Evolutionary conservation across 2,888 invertebrate species (phyloP).

Genomic region (Cepaea hortensis): DNA sequence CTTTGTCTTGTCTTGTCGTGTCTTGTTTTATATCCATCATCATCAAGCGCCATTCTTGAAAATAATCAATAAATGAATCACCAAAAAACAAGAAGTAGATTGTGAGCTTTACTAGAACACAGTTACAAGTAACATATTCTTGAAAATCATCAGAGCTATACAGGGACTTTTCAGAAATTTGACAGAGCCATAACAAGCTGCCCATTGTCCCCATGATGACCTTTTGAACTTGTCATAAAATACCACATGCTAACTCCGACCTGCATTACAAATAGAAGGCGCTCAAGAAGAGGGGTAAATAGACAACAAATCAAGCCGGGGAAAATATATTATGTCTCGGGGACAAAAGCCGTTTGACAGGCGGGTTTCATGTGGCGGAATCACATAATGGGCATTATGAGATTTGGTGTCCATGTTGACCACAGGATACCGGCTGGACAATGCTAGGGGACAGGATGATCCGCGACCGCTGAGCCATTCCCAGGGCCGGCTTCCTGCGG

Average conservation of each 20-base stretch:
- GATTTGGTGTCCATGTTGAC: not conserved
- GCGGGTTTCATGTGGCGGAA: not conserved
- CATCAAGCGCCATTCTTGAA: too few species aligned
- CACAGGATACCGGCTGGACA: not conserved
- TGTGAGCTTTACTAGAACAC: too few species aligned
- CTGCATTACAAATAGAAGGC: not conserved
- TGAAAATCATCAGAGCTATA: too few species aligned
- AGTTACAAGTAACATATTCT: too few species aligned
- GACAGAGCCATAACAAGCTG: not conserved
- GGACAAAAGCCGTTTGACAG: conserved; percentile 8
- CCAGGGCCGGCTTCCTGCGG: conserved; percentile 7
- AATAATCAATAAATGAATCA: too few species aligned
- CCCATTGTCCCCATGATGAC: not conserved
- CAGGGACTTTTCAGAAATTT: too few species aligned
- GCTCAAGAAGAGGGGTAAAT: not conserved
- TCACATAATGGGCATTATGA: conserved; percentile 35
- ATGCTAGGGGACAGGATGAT: not conserved
- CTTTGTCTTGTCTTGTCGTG: too few species aligned
- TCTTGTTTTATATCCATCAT: too few species aligned
- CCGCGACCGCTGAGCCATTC: not conserved
- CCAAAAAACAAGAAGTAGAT: too few species aligned
- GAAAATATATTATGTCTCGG: conserved; percentile 11
- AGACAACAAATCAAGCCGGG: conserved; percentile 11
- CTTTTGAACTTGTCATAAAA: conserved; percentile 16
- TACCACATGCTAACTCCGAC: not conserved